Evolutionary conservation across 2,113 vertebrate species (phyloP).

Genomic region (Glaucidium brasilianum): DNA sequence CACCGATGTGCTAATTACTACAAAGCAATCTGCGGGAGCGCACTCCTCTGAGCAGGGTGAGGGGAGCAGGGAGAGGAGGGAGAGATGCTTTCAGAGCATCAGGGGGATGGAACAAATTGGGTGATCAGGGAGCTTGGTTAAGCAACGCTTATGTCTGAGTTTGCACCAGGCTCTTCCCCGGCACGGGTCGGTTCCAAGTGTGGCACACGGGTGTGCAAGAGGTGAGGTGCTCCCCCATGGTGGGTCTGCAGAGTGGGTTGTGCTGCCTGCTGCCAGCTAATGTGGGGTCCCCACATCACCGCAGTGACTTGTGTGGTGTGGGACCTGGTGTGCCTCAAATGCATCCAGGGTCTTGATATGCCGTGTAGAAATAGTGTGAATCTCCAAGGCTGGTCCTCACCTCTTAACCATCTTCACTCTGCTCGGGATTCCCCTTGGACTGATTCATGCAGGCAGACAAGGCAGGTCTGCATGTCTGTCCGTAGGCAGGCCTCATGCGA

Average conservation of each 20-base stretch:
- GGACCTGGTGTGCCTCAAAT: not conserved
- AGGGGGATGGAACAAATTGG: not conserved
- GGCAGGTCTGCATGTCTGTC: accelerated
- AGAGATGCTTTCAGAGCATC: not conserved
- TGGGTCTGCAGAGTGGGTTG: not conserved
- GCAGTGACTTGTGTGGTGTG: accelerated
- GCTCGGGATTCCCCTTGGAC: not conserved
- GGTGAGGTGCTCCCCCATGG: accelerated
- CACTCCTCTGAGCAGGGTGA: accelerated
- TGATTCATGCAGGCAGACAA: not conserved
- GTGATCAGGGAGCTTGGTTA: not conserved
- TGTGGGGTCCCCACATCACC: not conserved
- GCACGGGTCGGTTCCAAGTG: accelerated
- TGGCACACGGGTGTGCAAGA: not conserved
- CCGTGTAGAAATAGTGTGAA: not conserved
- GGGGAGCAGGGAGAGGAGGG: not conserved
- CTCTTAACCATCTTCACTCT: not conserved
- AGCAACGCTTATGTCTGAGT: not conserved
- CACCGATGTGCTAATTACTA: slow-evolving; percentile 32
- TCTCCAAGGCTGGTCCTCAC: not conserved
- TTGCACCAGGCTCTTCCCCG: not conserved
- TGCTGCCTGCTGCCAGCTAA: not conserved
- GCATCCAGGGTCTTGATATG: not conserved
- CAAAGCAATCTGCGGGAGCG: slow-evolving; percentile 32
- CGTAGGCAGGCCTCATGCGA: accelerated